phyloP scores from a whole-genome alignment of 2,888 invertebrate genomes.

The Drosophila helvetica region DNA sequence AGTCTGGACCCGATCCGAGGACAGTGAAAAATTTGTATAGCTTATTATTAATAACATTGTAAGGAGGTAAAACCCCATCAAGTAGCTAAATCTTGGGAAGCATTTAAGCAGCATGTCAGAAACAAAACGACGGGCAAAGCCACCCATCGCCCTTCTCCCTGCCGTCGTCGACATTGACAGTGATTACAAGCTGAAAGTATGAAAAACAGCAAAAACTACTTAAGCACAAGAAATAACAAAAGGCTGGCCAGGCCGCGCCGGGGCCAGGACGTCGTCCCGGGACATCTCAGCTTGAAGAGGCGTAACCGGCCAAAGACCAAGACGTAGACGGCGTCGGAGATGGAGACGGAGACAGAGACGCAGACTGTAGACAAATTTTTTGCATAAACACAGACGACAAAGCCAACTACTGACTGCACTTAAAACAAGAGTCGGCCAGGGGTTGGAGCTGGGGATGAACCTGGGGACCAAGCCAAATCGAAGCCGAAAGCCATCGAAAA shows the following conservation, averaged over 20 bases:
- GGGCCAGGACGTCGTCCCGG: slow-evolving; percentile 14
- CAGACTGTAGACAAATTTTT: slow-evolving; percentile 75
- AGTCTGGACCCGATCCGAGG: slow-evolving; percentile 50
- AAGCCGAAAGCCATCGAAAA: slow-evolving; percentile 35
- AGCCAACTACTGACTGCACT: slow-evolving; percentile 77
- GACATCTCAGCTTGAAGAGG: slow-evolving; percentile 9
- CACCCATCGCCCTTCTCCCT: slow-evolving; percentile 20
- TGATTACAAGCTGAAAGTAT: slow-evolving; percentile 80
- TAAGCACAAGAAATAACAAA: slow-evolving; percentile 79
- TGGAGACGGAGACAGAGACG: slow-evolving; percentile 57
- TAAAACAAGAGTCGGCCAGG: slow-evolving; percentile 67
- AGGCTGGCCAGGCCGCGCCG: slow-evolving; percentile 47
- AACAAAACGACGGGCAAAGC: slow-evolving; percentile 65
- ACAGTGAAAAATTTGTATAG: slow-evolving; percentile 79
- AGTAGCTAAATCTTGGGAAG: slow-evolving; percentile 79
- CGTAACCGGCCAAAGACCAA: slow-evolving; percentile 1
- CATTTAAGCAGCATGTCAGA: slow-evolving; percentile 78
- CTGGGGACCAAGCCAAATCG: slow-evolving; percentile 22
- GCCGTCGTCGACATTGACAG: slow-evolving; percentile 74
- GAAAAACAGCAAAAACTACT: slow-evolving; percentile 80
- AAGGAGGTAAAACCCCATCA: slow-evolving; percentile 60
- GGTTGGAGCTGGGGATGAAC: neutral
- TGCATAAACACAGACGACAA: slow-evolving; percentile 79
- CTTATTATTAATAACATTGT: slow-evolving; percentile 80
- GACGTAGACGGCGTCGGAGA: slow-evolving; percentile 14